A percentile compares a stretch with the other conserved stretches of the same genome.
Conservation (phyloP, 2,888 invertebrate genomes). For the Lumbricus terrestris region DNA sequence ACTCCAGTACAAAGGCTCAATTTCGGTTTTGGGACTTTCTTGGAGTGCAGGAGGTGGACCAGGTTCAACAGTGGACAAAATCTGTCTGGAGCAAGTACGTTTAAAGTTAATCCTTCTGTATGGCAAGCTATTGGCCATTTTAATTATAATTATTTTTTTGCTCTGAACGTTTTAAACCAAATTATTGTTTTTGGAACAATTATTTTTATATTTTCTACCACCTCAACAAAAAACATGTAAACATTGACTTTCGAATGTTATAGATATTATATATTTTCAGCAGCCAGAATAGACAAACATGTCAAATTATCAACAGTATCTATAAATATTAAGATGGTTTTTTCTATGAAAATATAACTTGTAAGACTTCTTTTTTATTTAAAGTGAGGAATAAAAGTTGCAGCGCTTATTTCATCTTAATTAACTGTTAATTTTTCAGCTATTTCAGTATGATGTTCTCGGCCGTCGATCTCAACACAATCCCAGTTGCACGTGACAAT, state of each 20-base stretch:
- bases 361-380: background rate
- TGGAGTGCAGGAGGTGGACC: background rate
- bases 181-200: background rate
- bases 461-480: background rate
- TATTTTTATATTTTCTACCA: background rate
- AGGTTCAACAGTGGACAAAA: background rate
- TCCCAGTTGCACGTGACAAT: background rate
- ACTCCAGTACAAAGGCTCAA: background rate
- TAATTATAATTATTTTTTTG: too few relatives aligned
- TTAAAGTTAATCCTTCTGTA: background rate
- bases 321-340: background rate
- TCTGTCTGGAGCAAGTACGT: constrained; percentile 5
- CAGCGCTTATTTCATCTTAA: background rate
- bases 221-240: too few relatives aligned
- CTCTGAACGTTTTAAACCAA: too few relatives aligned
- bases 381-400: background rate
- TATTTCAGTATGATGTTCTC: background rate
- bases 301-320: background rate
- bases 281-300: background rate
- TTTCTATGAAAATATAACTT: background rate
- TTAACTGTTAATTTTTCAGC: background rate
- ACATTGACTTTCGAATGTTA: too few relatives aligned
- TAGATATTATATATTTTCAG: background rate
- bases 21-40: background rate
- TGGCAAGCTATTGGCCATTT: background rate